Evolutionary conservation across 2,113 vertebrate species (phyloP), one percentile per base, ranked within the genome.

Genomic region (Anarhynchus alexandrinus): DNA sequence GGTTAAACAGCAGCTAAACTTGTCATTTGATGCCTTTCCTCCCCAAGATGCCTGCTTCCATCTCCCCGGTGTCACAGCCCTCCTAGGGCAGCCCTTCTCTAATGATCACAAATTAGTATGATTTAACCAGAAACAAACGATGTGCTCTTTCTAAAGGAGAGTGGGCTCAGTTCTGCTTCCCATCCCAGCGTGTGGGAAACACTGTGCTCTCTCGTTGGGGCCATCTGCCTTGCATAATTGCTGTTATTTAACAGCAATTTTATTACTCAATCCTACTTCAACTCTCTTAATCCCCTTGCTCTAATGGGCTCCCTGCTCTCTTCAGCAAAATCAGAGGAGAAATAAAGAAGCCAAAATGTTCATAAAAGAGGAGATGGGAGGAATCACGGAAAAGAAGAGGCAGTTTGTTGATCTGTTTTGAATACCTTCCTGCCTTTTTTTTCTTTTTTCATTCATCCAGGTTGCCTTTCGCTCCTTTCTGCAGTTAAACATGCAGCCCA

Each of bases 251-350:
- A 40, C 94, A 71, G 79, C 74, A 20, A 7, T 66, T 62, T 45
- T 51, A 15, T 95, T 81, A 21, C 95, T 93, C 95, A 88, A 62
- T 86, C 92, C 85, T 76, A 10, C 90, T 91, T 69, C 87, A 54
- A 5, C 74, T 91, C 90, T 52, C 90, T 23, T 58, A 66, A 70
- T 93, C 93, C 77, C 80, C 59, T 58, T 67, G 78, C 94, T 87
- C 85, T 78, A 51, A 85, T 64, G 85, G 85, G 66, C 85, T 94
- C 90, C 71, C 25, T 42, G 73, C 93, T 91, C 84, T 79, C 52
- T 67, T 79, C 88, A 61, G 92, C 94, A 92, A 82, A 93, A 85
- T 38, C 85, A 15, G 78, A 49, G 4, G 30, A 90, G 54, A 52
- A 88, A 55, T 20, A 36, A 16, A 57, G 65, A 55, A 23, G 13